A percentile compares a stretch with the other conserved stretches of the same genome.
These are phyloP conservation scores for Dione vanillae DNA, from an alignment of 2,888 invertebrate genomes.

Conservation along the genomic window DNA sequence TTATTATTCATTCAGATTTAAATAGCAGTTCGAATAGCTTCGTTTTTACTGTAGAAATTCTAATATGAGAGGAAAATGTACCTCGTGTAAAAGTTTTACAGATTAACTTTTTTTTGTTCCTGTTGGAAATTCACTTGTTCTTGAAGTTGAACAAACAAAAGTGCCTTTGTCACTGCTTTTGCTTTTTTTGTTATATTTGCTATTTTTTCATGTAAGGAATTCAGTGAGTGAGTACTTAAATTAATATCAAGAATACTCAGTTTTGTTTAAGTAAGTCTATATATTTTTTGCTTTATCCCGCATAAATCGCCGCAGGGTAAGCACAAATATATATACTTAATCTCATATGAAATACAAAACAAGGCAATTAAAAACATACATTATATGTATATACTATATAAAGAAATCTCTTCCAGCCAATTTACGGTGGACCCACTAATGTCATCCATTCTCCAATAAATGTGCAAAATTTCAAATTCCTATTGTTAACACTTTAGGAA, in stretches of 20 bases:
- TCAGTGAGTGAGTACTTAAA: neutral
- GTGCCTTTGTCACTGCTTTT: neutral
- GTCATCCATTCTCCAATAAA: too few relatives aligned
- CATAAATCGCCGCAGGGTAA: neutral
- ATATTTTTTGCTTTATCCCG: neutral
- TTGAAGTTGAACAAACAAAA: neutral
- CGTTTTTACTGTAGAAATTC: constrained; percentile 10
- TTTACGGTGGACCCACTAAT: too few relatives aligned
- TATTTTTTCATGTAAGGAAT: too few relatives aligned
- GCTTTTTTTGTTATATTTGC: neutral
- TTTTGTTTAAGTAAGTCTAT: too few relatives aligned
- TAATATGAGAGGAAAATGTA: neutral
- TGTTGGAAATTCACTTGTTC: neutral
- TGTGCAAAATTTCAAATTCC: too few relatives aligned
- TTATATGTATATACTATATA: too few relatives aligned
- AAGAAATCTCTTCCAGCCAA: too few relatives aligned
- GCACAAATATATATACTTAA: too few relatives aligned
- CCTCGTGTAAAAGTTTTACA: neutral
- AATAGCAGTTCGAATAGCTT: neutral
- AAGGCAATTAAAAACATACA: too few relatives aligned
- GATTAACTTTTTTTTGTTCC: neutral
- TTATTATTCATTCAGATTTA: constrained; percentile 21
- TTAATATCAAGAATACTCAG: too few relatives aligned
- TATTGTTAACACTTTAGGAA: too few relatives aligned
- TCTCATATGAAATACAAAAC: too few relatives aligned